Evolutionary conservation across 64 coral and sea anemone species (phyloP).

Genomic region (Stichodactyla helianthus): DNA sequence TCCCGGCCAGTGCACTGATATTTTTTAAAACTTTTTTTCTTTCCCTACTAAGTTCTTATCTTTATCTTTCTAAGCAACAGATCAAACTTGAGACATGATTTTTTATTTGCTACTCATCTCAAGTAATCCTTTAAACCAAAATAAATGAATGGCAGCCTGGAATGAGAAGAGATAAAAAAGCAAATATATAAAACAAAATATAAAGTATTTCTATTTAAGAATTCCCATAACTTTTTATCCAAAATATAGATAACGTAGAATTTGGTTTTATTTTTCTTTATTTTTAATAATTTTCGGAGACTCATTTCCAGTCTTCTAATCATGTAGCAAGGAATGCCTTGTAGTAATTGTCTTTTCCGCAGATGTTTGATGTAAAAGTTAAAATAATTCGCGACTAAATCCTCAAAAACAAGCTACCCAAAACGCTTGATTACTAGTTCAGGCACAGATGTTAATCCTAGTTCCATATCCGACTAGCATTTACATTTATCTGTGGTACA

Average conservation of each 20-base stretch:
- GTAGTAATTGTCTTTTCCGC: background rate
- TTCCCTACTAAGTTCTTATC: background rate
- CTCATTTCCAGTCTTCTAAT: background rate
- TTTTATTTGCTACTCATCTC: no score
- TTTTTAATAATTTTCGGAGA: background rate
- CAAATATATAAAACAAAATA: no score
- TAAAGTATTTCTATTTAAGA: no score
- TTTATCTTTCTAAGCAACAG: background rate
- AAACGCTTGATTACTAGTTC: background rate
- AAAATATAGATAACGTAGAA: no score
- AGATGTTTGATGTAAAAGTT: background rate
- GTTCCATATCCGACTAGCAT: background rate
- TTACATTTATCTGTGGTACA: background rate
- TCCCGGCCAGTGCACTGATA: conserved; percentile 76
- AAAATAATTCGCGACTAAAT: background rate
- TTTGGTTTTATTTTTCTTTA: background rate
- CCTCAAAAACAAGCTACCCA: background rate
- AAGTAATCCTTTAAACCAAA: no score
- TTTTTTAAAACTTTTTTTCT: conserved; percentile 12
- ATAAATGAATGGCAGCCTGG: no score
- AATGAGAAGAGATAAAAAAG: no score
- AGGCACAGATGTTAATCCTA: background rate
- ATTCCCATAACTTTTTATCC: no score
- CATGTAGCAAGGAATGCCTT: background rate
- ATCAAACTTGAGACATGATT: background rate